A percentile compares a stretch with the other conserved stretches of the same genome.
phyloP scores from a whole-genome alignment of 2,113 vertebrate genomes.

The Helogale parvula region DNA sequence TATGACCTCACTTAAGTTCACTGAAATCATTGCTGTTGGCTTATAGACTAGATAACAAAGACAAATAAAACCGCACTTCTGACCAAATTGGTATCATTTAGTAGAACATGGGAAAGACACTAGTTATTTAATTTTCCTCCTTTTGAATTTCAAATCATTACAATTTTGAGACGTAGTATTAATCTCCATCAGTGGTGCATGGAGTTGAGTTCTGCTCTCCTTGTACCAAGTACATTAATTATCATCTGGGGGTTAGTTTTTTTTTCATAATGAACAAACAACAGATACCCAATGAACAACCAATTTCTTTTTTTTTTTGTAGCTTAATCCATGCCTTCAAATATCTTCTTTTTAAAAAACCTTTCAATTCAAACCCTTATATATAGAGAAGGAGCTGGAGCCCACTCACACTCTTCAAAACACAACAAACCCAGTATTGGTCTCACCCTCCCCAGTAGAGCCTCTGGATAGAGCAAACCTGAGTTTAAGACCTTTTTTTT shows the following conservation, averaged over 20 bases:
- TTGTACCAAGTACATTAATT: not conserved
- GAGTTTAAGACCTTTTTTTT: not conserved
- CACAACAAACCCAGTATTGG: accelerated
- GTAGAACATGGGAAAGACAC: not conserved
- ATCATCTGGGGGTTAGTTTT: not conserved
- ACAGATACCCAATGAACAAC: not conserved
- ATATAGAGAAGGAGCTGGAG: not conserved
- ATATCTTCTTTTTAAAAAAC: not conserved
- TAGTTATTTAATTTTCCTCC: constrained; percentile 58
- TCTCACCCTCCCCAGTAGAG: not conserved
- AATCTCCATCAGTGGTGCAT: constrained; percentile 11
- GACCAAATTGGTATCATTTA: constrained; percentile 54
- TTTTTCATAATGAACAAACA: not conserved
- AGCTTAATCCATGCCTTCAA: not conserved
- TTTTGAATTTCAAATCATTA: constrained; percentile 10
- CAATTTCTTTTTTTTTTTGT: not conserved
- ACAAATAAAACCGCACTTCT: constrained; percentile 38
- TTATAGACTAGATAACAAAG: constrained; percentile 34
- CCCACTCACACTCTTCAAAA: too few species aligned
- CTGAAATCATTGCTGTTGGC: not conserved
- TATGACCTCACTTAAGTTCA: constrained; percentile 49
- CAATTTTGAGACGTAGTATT: not conserved
- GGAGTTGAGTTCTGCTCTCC: not conserved
- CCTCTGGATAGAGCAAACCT: not conserved
- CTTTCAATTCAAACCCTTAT: not conserved